phyloP scores from a whole-genome alignment of 2,797 vertebrate genomes.

The Petrocephalus sullivani region DNA sequence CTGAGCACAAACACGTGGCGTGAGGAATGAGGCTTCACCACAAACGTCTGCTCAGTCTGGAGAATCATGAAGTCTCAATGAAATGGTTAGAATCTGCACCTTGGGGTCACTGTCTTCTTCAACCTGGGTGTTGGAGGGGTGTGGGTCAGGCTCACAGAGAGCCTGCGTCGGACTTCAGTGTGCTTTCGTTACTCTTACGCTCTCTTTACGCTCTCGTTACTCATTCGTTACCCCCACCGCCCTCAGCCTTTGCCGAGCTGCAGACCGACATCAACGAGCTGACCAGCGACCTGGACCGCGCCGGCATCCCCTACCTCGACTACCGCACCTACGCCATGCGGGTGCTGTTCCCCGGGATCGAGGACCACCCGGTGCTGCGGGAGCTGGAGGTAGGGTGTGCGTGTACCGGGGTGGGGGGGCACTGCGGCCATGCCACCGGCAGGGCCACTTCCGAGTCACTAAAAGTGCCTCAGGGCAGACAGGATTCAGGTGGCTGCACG shows the following conservation, averaged over 20 bases:
- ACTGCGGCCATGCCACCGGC: not conserved
- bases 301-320: constrained; percentile 81
- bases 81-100: not conserved
- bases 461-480: constrained; percentile 38
- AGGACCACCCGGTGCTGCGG: constrained; percentile 78
- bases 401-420: not conserved
- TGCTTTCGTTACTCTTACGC: not conserved
- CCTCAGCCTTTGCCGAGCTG: constrained; percentile 84
- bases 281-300: constrained; percentile 80
- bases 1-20: not conserved
- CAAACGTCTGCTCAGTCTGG: not conserved
- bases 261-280: constrained; percentile 78
- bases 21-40: not conserved
- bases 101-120: not conserved
- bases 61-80: not conserved
- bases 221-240: not conserved
- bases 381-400: constrained; percentile 62
- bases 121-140: not conserved
- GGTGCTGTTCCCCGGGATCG: constrained; percentile 79
- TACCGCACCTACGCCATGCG: constrained; percentile 82
- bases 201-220: too few relatives aligned
- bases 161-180: not conserved
- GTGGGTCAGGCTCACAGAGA: not conserved
- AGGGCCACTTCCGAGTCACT: constrained; percentile 3
- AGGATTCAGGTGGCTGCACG: constrained; percentile 40